A percentile compares a stretch with the other conserved stretches of the same genome.
Evolutionary conservation across 2,888 invertebrate species (phyloP).

Genomic region (Tholera decimalis): DNA sequence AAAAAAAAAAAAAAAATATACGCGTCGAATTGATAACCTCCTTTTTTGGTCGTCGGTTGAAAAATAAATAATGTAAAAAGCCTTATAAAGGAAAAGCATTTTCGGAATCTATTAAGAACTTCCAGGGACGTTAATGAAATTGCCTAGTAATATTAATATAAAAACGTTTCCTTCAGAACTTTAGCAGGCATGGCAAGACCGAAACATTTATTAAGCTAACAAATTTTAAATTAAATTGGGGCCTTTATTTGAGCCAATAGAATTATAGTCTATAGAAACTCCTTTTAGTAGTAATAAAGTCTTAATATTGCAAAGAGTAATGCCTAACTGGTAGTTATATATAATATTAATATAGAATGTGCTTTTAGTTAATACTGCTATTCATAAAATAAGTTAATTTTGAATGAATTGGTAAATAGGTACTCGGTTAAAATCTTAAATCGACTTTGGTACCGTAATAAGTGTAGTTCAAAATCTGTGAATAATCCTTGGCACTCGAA

Average conservation of each 20-base stretch:
- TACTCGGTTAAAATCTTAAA: neutral
- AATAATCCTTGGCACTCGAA: neutral
- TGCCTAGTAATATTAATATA: conserved; percentile 18
- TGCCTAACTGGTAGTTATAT: conserved; percentile 12
- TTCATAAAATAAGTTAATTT: too few relatives aligned
- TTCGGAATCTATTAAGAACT: conserved; percentile 8
- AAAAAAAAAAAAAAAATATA: too few relatives aligned
- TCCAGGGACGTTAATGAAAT: conserved; percentile 26
- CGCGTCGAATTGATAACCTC: too few relatives aligned
- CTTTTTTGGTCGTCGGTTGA: too few relatives aligned
- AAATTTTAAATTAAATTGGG: neutral
- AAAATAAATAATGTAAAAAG: conserved; percentile 6
- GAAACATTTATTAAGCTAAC: neutral
- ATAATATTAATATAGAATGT: neutral
- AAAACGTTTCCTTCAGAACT: conserved; percentile 20
- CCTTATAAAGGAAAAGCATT: conserved; percentile 18
- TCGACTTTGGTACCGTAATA: neutral
- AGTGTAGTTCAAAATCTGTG: neutral
- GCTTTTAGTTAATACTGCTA: too few relatives aligned
- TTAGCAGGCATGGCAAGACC: neutral
- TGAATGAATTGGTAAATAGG: too few relatives aligned
- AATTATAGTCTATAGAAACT: conserved; percentile 4
- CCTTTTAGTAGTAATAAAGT: neutral
- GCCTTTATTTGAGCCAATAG: neutral
- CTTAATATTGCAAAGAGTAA: neutral